Base-by-base conservation (phyloP, 2,797 vertebrate species). In the Xenopus petersii region DNA sequence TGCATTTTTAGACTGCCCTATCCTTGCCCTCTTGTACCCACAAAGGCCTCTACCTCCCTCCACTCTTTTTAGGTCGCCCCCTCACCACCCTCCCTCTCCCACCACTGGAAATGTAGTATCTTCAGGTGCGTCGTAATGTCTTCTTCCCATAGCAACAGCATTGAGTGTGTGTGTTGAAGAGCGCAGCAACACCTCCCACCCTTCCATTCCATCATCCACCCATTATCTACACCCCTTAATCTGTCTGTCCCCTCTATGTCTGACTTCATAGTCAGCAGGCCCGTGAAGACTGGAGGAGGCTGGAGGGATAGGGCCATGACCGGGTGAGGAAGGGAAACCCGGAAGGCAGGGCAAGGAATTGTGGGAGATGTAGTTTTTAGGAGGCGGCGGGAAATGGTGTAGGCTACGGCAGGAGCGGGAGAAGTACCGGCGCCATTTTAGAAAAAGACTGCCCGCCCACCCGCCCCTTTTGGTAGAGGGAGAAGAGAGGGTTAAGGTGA, bases 61-160 rank as follows among this genome's bases (percentile, higher is more conserved):
- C 56, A 33, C 59, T n/a, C 75, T 64, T 47, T 74, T 74, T 60
- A 16, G 5, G 1, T 60, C 58, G 24, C 26, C 24, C 60, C 24
- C 55, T 67, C 75, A 61, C 67, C 62, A 64, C 59, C 68, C 62
- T 59, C 54, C 63, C 47, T 68, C 65, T 75, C 75, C 70, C 75
- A 78, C 75, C 75, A 59, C 70, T 73, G 75, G 70, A 73, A 49
- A 47, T 56, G 71, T 58, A 73, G 75, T 58, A 69, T 71, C 62
- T 77, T 71, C 33, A 60, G 70, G 75, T 63, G 64, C 75, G 70
- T 73, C 48, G 70, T 55, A 73, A 78, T 73, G 75, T 73, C 75
- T 78, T 73, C 75, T 73, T 78, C 60, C 70, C 71, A 78, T 78
- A 73, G 75, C 75, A 78, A 78, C 75, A 78, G 75, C 70, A 68